Evolutionary conservation across 2,113 vertebrate genomes (phyloP), one percentile per base, ranked within the genome.

Genomic region (Chlorodrepanis virens): DNA sequence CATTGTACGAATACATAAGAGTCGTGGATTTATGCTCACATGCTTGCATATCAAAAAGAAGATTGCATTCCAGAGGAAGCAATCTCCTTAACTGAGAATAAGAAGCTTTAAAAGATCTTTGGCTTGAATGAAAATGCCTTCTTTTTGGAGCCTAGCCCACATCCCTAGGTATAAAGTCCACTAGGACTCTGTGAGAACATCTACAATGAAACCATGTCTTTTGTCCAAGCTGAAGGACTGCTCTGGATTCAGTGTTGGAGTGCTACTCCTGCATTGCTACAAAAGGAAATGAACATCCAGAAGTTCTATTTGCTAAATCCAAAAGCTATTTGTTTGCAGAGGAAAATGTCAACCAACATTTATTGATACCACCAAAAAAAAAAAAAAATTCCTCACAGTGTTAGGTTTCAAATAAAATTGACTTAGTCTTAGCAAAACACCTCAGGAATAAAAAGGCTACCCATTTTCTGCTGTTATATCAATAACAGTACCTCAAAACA

Each of bases 51-150:
- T 82, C 69, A 95, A 61, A 94, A 76, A 78, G 77, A 83, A 93
- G 86, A 89, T n/a, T 91, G 89, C 39, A 83, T 90, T 95, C 87
- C 78, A 78, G 79, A 83, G 65, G 79, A 86, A 90, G 27, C 33
- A 91, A 93, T 95, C 93, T 60, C 75, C 90, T 94, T 93, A 88
- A 57, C 60, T 29, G 45, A 53, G 82, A 77, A 52, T 89, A 96
- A 96, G 89, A 83, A 65, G 87, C 90, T 91, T 97, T 94, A 76
- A 63, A 81, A 91, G 78, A 77, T 80, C 90, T 76, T 85, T 3
- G 17, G 80, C 60, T 88, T 90, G 87, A 87, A 85, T 37, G 22
- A 83, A 95, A 93, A 86, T 21, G 75, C 74, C 75, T 86, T 85
- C 68, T 74, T 80, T 90, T 60, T 85, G 90, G 95, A 93, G 68